These are phyloP conservation scores for Campopleginae sp. DNA, from an alignment of 2,888 invertebrate species.

Conservation along the genomic window DNA sequence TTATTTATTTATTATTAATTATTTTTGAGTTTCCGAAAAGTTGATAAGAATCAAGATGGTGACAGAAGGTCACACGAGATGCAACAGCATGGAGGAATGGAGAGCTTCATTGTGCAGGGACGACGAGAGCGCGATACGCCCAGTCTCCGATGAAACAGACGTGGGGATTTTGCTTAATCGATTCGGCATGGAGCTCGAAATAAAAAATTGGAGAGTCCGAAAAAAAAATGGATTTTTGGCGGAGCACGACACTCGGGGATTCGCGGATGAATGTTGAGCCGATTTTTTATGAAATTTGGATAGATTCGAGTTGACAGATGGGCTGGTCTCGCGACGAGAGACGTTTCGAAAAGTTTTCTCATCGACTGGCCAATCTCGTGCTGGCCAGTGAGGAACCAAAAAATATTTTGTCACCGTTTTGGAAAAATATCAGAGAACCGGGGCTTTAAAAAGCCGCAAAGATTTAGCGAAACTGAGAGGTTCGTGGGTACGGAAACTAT, in stretches of 20 bases:
- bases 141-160: conserved; percentile 25
- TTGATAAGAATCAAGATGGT: background rate
- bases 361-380: background rate
- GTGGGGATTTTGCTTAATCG: conserved; percentile 37
- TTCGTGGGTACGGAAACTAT: conserved; percentile 26
- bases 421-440: background rate
- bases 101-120: background rate
- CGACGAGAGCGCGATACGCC: conserved; percentile 37
- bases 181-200: conserved; percentile 28
- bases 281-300: background rate
- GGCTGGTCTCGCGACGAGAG: background rate
- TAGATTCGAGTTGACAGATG: background rate
- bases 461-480: conserved; percentile 1
- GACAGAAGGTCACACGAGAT: background rate
- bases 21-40: background rate
- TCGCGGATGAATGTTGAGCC: background rate
- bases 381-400: background rate
- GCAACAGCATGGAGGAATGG: conserved; percentile 3
- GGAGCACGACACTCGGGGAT: background rate
- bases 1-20: background rate
- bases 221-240: background rate
- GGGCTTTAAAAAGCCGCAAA: background rate
- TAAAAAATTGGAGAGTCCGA: background rate
- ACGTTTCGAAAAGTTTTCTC: background rate
- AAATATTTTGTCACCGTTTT: background rate